Conservation (phyloP, 2,113 vertebrate species). For the Hippocampus guttulatus region DNA sequence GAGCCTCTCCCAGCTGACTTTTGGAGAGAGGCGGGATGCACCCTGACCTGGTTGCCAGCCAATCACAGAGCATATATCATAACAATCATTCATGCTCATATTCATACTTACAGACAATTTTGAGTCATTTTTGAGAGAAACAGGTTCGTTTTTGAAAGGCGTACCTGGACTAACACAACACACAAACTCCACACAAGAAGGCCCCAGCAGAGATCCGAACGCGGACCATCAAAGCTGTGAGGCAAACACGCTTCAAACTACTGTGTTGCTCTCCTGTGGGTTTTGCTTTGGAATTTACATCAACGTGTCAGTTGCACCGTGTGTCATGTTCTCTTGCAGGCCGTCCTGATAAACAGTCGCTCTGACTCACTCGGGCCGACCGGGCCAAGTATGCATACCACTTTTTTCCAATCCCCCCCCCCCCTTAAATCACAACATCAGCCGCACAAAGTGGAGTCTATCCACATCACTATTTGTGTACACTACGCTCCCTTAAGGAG, state of each 20-base stretch:
- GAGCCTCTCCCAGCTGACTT: too few relatives aligned
- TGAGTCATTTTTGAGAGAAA: background rate
- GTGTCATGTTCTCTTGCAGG: slow-evolving; percentile 7
- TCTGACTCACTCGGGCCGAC: slow-evolving; percentile 67
- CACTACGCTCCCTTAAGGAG: slow-evolving; percentile 17
- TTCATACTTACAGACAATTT: too few relatives aligned
- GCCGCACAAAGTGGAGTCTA: slow-evolving; percentile 1
- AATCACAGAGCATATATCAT: too few relatives aligned
- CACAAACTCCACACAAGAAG: background rate
- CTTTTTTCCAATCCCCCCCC: slow-evolving; percentile 60
- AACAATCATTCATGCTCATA: too few relatives aligned
- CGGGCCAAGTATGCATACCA: slow-evolving; percentile 66
- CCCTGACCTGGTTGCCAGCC: too few relatives aligned
- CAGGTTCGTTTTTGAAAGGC: background rate
- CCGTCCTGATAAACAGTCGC: slow-evolving; percentile 64
- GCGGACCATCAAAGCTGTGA: too few relatives aligned
- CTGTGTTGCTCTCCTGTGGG: too few relatives aligned
- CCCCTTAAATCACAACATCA: slow-evolving; percentile 13
- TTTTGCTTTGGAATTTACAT: background rate
- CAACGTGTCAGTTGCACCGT: background rate
- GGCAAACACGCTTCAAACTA: too few relatives aligned
- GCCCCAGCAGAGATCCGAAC: too few relatives aligned
- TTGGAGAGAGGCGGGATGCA: too few relatives aligned
- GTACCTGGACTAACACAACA: background rate
- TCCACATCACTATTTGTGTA: slow-evolving; percentile 5